Evolutionary conservation across 2,888 invertebrate genomes (phyloP), one percentile per base, ranked within the genome.

Genomic region (Microplitis deprimator): DNA sequence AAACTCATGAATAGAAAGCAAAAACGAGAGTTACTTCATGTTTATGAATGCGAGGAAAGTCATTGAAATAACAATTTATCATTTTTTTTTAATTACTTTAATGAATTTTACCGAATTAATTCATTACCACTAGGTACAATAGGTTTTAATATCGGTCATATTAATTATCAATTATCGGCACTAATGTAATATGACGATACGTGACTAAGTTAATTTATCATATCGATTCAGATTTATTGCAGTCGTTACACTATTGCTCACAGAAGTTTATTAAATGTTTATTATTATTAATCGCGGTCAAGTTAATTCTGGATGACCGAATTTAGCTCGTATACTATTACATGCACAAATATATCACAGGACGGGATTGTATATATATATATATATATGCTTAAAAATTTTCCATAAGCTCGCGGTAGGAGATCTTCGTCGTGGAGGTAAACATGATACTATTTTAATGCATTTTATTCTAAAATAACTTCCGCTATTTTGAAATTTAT

Each of bases 391-490:
- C 65, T 50, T 38, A 38, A 38, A 39, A 67, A 29, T 29, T 65
- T 65, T 67, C 38, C n/a, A 16, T 67, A 59, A 65, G 73, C 50
- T 50, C 50, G 13, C 50, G 50, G 50, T 7, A 50, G 73, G 73
- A 73, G 67, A 73, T 65, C 64, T 73, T 73, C 73, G 10, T 40
- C 8, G 73, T 20, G 67, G 65, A 65, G 73, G 73, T 73, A 41
- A 50, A 62, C 16, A 64, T 62, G n/a, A 64, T 39, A 73, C 73
- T 64, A 73, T 73, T 73, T 65, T 65, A 29, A 73, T 39, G 17
- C 13, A 13, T 62, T 62, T 62, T 20, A 62, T 50, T 50, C 62
- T 17, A 62, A 62, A 62, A 62, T 62, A 50, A 50, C 50, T 13
- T 8, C 10, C 8, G 13, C 13, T 50, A 50, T 50, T 50, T 62